Evolutionary conservation across 2,888 invertebrate species (phyloP).

Genomic region (Lysandra bellargus): DNA sequence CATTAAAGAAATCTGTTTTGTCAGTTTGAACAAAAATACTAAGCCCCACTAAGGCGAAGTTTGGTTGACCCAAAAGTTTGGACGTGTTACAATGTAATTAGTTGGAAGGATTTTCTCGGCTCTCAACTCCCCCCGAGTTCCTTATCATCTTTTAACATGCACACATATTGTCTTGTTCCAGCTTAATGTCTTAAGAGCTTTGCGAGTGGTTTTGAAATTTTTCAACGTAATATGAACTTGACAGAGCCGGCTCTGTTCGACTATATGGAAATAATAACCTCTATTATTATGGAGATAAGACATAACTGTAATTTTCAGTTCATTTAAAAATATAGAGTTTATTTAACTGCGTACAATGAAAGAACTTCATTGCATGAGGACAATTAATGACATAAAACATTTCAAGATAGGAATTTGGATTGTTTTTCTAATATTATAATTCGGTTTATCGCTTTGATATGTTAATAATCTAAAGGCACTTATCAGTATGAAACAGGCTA

Average conservation of each 20-base stretch:
- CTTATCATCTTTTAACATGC: slow-evolving; percentile 53
- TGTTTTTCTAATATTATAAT: too few relatives aligned
- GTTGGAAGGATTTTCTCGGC: slow-evolving; percentile 62
- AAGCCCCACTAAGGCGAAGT: slow-evolving; percentile 54
- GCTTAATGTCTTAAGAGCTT: slow-evolving; percentile 24
- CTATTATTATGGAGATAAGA: too few relatives aligned
- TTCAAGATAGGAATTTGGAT: too few relatives aligned
- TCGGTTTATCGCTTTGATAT: too few relatives aligned
- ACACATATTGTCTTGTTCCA: slow-evolving; percentile 21
- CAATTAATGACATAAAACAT: too few relatives aligned
- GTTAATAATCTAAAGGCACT: too few relatives aligned
- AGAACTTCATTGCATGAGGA: too few relatives aligned
- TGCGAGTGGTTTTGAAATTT: neutral
- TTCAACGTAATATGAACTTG: slow-evolving; percentile 6
- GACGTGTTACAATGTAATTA: slow-evolving; percentile 77
- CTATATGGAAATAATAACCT: too few relatives aligned
- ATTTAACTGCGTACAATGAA: too few relatives aligned
- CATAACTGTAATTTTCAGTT: too few relatives aligned
- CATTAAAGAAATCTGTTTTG: slow-evolving; percentile 37
- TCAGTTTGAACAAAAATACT: slow-evolving; percentile 39
- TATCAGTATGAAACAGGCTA: too few relatives aligned
- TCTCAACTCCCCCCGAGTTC: slow-evolving; percentile 68
- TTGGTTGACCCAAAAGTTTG: slow-evolving; percentile 73
- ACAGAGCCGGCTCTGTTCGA: neutral
- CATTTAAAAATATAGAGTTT: too few relatives aligned